Conservation (phyloP, 2,888 invertebrate genomes). For the Limnephilus marmoratus region DNA sequence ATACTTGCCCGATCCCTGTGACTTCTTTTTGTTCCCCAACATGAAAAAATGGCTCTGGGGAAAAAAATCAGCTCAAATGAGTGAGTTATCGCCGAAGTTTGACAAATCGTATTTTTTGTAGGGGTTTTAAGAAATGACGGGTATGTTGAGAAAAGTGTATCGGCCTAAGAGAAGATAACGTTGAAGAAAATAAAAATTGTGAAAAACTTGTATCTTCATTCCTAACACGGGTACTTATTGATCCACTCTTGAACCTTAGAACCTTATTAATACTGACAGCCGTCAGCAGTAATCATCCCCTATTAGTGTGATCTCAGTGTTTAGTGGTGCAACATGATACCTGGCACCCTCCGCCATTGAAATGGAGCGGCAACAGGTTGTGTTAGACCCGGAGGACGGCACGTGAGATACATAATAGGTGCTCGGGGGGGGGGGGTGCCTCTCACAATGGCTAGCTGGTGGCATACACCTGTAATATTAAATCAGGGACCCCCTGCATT, state of each 20-base stretch:
- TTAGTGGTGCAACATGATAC: slow-evolving; percentile 33
- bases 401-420: slow-evolving; percentile 13
- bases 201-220: too few species aligned
- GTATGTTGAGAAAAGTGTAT: too few species aligned
- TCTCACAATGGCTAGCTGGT: slow-evolving; percentile 1
- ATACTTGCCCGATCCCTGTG: too few species aligned
- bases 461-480: slow-evolving; percentile 35
- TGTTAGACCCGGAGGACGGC: not conserved
- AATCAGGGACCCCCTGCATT: not conserved
- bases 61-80: too few species aligned
- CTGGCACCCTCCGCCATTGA: slow-evolving; percentile 33
- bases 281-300: slow-evolving; percentile 16
- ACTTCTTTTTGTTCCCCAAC: too few species aligned
- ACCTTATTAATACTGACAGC: not conserved
- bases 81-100: too few species aligned
- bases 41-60: too few species aligned
- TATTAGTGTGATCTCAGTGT: slow-evolving; percentile 23
- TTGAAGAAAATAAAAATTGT: too few species aligned
- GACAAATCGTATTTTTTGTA: too few species aligned
- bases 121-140: too few species aligned
- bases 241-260: not conserved
- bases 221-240: too few species aligned
- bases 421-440: not conserved
- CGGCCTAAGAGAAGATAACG: too few species aligned
- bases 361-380: slow-evolving; percentile 45